Evolutionary conservation across 2,113 vertebrate species (phyloP).

Genomic region (Hucho hucho): DNA sequence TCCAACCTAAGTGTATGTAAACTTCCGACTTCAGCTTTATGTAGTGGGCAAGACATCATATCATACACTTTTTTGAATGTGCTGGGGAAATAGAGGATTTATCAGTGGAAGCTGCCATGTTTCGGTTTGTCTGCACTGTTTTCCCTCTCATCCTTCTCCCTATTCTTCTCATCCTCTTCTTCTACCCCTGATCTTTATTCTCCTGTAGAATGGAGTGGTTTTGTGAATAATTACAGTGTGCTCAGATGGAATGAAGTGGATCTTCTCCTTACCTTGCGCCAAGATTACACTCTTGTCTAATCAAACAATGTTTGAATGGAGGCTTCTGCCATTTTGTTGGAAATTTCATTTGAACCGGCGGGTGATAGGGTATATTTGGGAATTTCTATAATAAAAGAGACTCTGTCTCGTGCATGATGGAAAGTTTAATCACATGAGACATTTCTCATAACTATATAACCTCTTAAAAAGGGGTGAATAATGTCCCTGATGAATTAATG

Average conservation of each 20-base stretch:
- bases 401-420: conserved; percentile 21
- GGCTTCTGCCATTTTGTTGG: conserved; percentile 16
- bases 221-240: conserved; percentile 26
- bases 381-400: conserved; percentile 18
- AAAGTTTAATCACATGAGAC: conserved; percentile 27
- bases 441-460: conserved; percentile 12
- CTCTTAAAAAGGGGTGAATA: conserved; percentile 9
- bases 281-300: conserved; percentile 8
- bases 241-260: conserved; percentile 18
- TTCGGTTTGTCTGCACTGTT: neutral
- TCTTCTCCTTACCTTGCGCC: conserved; percentile 13
- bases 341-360: conserved; percentile 20
- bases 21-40: no score
- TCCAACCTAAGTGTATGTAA: no score
- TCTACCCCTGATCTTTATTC: neutral
- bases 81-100: neutral
- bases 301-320: conserved; percentile 31
- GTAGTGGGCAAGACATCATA: no score
- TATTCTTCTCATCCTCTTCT: neutral
- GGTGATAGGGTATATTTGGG: conserved; percentile 14
- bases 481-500: conserved; percentile 20
- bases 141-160: no score
- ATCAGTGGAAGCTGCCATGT: neutral
- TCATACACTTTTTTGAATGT: neutral
- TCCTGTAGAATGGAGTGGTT: neutral